Evolutionary conservation across 2,888 invertebrate species (phyloP), one percentile per base, ranked within the genome.

Genomic region (Endotricha flammealis): DNA sequence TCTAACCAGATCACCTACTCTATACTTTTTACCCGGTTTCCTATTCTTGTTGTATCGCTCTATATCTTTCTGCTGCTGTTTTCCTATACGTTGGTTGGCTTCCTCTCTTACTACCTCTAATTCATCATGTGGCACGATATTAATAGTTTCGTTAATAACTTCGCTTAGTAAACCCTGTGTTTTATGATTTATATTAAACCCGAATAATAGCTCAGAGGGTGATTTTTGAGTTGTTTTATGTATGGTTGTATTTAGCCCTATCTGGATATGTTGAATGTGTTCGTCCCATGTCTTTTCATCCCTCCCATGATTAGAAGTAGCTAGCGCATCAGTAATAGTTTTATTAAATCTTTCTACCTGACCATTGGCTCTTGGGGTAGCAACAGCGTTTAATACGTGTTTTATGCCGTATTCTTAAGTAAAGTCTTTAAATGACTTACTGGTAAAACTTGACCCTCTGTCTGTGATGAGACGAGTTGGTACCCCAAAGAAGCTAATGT

Each of bases 351-450:
- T 11, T 12, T 39, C 27, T 4, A 10, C 27, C 12, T 27, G 27
- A 3, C 27, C 27, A 8, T 53, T 53, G 0, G 51, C 53, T 12
- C 54, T 22, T 1, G 50, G 52, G 0, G 52, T 53, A 1, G 47
- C 46, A 1, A 50, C 50, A 2, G 49, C 39, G 12, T 50, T 49
- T 4, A 39, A 5, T 2, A 55, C 22, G 17, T 46, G 47, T 12
- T 40, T 46, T 3, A 51, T 42, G 4, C 38, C 35, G 3, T 12
- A 27, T 6, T 16, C 5, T 6, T 20, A 1, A 6, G 29, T 22
- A 23, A 44, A 51, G 2, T 35, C 12, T 22, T 41, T 36, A 25
- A 56, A 52, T 11, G 6, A 4, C 27, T 32, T 36, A 12, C 43
- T 44, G 2, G 45, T 48, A 10, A 46, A 46, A 9, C 29, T 11